Evolutionary conservation across 2,113 vertebrate species (phyloP).

Genomic region (Aegypius monachus): DNA sequence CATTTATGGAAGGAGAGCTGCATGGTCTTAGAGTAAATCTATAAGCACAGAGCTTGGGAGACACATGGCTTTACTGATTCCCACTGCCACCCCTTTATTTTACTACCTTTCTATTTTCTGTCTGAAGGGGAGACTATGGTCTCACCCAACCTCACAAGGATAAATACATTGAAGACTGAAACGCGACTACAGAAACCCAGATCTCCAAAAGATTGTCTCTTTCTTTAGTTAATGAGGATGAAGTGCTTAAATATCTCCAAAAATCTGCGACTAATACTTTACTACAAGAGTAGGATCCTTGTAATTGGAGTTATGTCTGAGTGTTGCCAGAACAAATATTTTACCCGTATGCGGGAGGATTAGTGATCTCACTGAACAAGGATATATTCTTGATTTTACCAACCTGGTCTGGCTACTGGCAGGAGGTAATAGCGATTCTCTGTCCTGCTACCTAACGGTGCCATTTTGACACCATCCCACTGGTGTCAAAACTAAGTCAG

Average conservation of each 20-base stretch:
- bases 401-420: fast-evolving
- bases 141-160: neutral
- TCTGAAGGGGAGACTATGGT: fast-evolving
- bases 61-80: fast-evolving
- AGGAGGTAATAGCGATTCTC: neutral
- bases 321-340: neutral
- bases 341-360: neutral
- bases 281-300: neutral
- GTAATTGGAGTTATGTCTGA: neutral
- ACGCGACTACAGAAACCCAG: neutral
- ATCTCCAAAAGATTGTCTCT: neutral
- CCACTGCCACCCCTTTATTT: neutral
- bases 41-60: neutral
- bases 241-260: neutral
- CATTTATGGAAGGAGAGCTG: neutral
- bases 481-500: neutral
- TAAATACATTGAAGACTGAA: neutral
- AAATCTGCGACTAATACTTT: neutral
- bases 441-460: neutral
- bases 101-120: fast-evolving
- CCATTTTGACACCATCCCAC: neutral
- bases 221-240: neutral
- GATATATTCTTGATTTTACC: neutral
- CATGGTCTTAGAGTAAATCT: fast-evolving
- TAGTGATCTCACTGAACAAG: neutral